These are phyloP conservation scores for Latheticus oryzae DNA, from an alignment of 2,888 invertebrate genomes.

Conservation along the genomic window DNA sequence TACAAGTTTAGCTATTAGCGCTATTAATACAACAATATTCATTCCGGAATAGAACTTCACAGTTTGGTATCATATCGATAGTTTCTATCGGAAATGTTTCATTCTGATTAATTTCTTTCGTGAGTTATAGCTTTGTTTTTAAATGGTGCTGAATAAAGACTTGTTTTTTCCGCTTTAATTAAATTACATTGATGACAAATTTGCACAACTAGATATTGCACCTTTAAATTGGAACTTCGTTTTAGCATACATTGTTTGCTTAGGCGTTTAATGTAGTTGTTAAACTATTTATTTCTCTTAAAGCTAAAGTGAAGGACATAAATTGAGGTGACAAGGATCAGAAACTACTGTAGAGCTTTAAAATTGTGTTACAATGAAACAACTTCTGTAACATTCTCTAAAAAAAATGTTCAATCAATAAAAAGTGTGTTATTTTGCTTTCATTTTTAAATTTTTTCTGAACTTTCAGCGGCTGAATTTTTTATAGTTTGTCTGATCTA, in stretches of 20 bases:
- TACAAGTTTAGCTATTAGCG: too few relatives aligned
- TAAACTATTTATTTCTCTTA: not conserved
- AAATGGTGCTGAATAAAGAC: slow-evolving; percentile 6
- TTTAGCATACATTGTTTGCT: slow-evolving; percentile 4
- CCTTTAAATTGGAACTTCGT: not conserved
- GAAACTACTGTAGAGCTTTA: too few relatives aligned
- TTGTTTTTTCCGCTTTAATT: slow-evolving; percentile 11
- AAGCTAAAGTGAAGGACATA: too few relatives aligned
- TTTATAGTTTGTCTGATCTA: too few relatives aligned
- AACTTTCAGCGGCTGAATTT: too few relatives aligned
- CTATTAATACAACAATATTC: too few relatives aligned
- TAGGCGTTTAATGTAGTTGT: slow-evolving; percentile 1
- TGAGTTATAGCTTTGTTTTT: slow-evolving; percentile 17
- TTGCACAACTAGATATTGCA: not conserved
- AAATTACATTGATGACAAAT: not conserved
- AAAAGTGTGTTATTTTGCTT: too few relatives aligned
- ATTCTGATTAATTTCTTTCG: slow-evolving; percentile 4
- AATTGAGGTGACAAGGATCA: slow-evolving; percentile 8
- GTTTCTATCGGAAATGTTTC: slow-evolving; percentile 1
- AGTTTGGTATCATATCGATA: slow-evolving; percentile 4
- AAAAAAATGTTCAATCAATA: too few relatives aligned
- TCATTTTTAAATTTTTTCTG: too few relatives aligned
- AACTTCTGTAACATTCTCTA: too few relatives aligned
- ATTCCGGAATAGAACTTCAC: not conserved
- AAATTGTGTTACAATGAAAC: too few relatives aligned